Conservation (phyloP, 2,113 vertebrate genomes). For the Proterorhinus semilunaris region DNA sequence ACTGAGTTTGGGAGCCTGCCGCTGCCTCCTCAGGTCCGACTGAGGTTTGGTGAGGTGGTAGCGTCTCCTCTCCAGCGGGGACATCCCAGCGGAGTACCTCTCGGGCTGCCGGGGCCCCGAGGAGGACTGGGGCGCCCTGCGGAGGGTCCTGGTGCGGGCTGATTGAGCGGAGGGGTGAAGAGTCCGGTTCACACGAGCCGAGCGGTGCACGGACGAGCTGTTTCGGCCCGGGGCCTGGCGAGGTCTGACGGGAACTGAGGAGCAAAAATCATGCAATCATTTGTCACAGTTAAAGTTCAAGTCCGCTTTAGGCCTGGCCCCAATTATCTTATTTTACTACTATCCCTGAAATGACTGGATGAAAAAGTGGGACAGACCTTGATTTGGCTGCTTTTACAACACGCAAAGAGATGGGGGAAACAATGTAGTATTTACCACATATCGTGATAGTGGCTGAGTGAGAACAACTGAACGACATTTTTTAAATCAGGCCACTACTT, state of each 20-base stretch:
- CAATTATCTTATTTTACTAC: too few relatives aligned
- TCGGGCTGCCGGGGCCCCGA: constrained; percentile 81
- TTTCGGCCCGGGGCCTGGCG: constrained; percentile 33
- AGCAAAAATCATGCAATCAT: not conserved
- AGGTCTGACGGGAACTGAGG: constrained; percentile 47
- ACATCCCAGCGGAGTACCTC: constrained; percentile 66
- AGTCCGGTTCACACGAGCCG: constrained; percentile 72
- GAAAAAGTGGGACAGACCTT: too few relatives aligned
- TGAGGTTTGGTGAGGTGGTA: constrained; percentile 77
- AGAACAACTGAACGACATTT: too few relatives aligned
- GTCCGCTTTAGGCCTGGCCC: too few relatives aligned
- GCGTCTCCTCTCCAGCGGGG: constrained; percentile 73
- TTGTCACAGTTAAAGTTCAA: too few relatives aligned
- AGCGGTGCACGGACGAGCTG: constrained; percentile 23
- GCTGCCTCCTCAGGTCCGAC: constrained; percentile 82
- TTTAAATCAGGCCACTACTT: too few relatives aligned
- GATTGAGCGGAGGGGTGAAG: constrained; percentile 63
- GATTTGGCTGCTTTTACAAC: too few relatives aligned
- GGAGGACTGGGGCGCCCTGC: constrained; percentile 81
- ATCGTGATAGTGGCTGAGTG: too few relatives aligned
- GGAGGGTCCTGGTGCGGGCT: constrained; percentile 63
- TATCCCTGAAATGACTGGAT: too few relatives aligned
- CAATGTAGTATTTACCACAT: too few relatives aligned
- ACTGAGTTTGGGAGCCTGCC: constrained; percentile 85
- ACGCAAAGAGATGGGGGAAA: too few relatives aligned